A percentile compares a stretch with the other conserved stretches of the same genome.
Evolutionary conservation across 2,113 vertebrate species (phyloP).

Genomic region (Caranx ignobilis): DNA sequence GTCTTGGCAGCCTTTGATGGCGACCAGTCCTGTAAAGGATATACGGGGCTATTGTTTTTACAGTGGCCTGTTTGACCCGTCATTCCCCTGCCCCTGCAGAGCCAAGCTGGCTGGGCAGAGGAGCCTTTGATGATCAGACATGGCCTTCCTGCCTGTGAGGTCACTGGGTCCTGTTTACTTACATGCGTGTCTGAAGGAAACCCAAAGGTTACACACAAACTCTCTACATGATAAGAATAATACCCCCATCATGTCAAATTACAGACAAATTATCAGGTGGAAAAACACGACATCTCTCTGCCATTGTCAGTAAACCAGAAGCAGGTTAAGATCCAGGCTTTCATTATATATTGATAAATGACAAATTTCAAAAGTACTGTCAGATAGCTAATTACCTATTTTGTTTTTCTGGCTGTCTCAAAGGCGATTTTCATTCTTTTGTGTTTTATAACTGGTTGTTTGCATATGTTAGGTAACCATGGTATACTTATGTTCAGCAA

Average conservation of each 20-base stretch:
- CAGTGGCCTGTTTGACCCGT: slow-evolving; percentile 76
- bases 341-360: background rate
- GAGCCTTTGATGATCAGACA: slow-evolving; percentile 82
- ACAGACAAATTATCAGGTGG: slow-evolving; percentile 51
- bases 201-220: slow-evolving; percentile 61
- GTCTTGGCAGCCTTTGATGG: slow-evolving; percentile 77
- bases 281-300: slow-evolving; percentile 34
- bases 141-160: slow-evolving; percentile 81
- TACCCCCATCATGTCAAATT: slow-evolving; percentile 43
- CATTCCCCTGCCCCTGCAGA: slow-evolving; percentile 69
- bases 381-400: background rate
- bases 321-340: background rate
- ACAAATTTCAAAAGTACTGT: background rate
- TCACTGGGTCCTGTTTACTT: slow-evolving; percentile 79
- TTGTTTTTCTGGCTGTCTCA: background rate
- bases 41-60: slow-evolving; percentile 83
- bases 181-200: slow-evolving; percentile 67
- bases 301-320: slow-evolving; percentile 31
- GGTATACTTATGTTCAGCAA: background rate
- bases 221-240: slow-evolving; percentile 57
- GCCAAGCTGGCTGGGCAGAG: slow-evolving; percentile 69
- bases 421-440: background rate
- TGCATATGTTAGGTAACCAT: no score
- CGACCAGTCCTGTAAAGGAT: slow-evolving; percentile 80
- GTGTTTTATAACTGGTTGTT: background rate